These are phyloP conservation scores for Isotomurus palustris DNA, from an alignment of 2,888 invertebrate genomes.

Conservation along the genomic window DNA sequence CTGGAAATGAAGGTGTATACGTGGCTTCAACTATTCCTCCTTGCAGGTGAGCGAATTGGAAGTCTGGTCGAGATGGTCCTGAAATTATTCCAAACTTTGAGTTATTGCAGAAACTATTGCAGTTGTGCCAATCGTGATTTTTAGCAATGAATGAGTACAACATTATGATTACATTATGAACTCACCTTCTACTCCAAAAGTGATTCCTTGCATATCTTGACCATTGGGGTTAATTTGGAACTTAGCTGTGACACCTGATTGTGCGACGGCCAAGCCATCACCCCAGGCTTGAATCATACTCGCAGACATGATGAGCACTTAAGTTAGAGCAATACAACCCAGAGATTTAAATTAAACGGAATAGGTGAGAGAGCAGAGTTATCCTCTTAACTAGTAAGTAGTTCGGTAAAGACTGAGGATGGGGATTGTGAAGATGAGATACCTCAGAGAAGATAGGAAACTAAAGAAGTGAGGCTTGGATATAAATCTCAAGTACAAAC, in stretches of 20 bases:
- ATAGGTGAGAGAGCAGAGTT: no score
- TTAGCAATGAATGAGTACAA: background rate
- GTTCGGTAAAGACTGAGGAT: background rate
- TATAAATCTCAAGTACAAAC: no score
- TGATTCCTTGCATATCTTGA: constrained; percentile 41
- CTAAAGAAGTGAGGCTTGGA: no score
- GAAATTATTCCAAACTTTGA: no score
- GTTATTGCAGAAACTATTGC: no score
- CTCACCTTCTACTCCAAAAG: constrained; percentile 45
- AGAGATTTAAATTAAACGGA: no score
- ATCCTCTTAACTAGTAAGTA: background rate
- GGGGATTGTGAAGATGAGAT: no score
- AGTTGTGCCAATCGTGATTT: background rate
- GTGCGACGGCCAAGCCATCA: constrained; percentile 37
- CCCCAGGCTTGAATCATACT: constrained; percentile 42
- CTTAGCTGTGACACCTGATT: constrained; percentile 29
- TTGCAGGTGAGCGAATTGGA: constrained; percentile 36
- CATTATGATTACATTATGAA: background rate
- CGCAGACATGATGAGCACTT: constrained; percentile 34
- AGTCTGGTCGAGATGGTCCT: constrained; percentile 43
- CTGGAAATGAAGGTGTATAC: constrained; percentile 40
- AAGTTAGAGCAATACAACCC: constrained; percentile 8
- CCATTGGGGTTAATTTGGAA: constrained; percentile 42
- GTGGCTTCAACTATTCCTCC: constrained; percentile 41
- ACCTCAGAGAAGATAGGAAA: no score